Percentiles rank a stretch among this genome's conserved stretches.
Conservation (phyloP, 1,140 invertebrate genomes). For the Bombus superbus region DNA sequence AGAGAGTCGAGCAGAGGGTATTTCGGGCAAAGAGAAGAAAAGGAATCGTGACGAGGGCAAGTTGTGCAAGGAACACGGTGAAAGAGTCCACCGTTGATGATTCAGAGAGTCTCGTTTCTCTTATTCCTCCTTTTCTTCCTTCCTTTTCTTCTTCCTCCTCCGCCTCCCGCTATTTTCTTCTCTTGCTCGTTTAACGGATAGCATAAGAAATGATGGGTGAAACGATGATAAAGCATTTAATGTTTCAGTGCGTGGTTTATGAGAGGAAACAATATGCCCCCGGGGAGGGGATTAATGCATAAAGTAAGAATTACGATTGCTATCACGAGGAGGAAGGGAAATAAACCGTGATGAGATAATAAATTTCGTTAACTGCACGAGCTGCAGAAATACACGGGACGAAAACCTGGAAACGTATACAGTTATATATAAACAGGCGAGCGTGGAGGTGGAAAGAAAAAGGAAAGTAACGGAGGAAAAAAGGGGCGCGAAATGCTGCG, state of each 20-base stretch:
- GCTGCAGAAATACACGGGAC: neutral
- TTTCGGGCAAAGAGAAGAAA: neutral
- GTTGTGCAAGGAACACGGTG: conserved; percentile 10
- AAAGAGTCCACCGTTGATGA: neutral
- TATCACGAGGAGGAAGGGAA: conserved; percentile 28
- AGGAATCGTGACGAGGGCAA: conserved; percentile 11
- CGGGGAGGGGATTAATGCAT: conserved; percentile 30
- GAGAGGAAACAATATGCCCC: conserved; percentile 43
- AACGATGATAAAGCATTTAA: conserved; percentile 53
- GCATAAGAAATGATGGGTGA: conserved; percentile 13
- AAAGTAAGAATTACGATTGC: conserved; percentile 54
- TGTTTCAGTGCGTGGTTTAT: conserved; percentile 39
- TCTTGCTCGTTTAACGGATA: neutral
- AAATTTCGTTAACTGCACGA: conserved; percentile 44
- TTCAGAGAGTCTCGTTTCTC: neutral
- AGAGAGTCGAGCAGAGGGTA: neutral
- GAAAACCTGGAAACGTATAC: neutral
- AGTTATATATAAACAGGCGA: neutral
- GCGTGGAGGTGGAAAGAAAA: neutral
- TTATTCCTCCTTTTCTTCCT: neutral
- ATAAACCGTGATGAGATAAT: conserved; percentile 52
- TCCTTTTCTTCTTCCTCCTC: neutral
- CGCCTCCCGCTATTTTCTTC: too few relatives aligned
- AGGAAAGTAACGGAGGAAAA: neutral
- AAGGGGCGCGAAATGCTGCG: neutral